Percentiles rank a stretch among this genome's conserved stretches.
phyloP scores from a whole-genome alignment of 30 jellyfish, hydroid and myxozoan species.

The Aurelia coerulea region DNA sequence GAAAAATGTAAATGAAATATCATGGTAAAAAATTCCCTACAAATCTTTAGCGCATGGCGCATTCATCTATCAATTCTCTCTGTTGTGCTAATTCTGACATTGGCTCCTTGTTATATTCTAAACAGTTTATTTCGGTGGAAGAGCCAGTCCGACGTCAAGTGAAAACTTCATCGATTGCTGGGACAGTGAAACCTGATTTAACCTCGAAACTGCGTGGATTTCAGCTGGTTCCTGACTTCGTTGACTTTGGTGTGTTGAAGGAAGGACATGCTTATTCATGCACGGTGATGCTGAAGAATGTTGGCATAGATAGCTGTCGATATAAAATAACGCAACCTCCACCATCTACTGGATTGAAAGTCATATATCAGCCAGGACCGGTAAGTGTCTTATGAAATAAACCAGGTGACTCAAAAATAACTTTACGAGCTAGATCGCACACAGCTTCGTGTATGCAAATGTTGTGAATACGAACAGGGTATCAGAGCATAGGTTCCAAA shows the following conservation, averaged over 20 bases:
- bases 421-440: too few species aligned
- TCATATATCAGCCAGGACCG: slow-evolving; percentile 83
- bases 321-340: slow-evolving; percentile 94
- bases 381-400: slow-evolving; percentile 45
- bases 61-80: too few species aligned
- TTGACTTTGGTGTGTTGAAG: slow-evolving; percentile 86
- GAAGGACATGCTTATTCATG: slow-evolving; percentile 83
- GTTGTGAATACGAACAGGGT: too few species aligned
- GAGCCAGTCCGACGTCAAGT: slow-evolving; percentile 81
- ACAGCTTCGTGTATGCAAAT: too few species aligned
- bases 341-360: slow-evolving; percentile 94
- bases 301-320: slow-evolving; percentile 85
- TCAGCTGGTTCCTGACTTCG: slow-evolving; percentile 72
- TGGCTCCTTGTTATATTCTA: background rate
- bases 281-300: slow-evolving; percentile 80
- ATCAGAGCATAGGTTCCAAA: too few species aligned
- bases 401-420: too few species aligned
- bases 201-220: slow-evolving; percentile 84
- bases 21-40: too few species aligned
- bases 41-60: too few species aligned
- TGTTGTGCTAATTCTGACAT: too few species aligned
- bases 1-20: too few species aligned
- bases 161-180: slow-evolving; percentile 87
- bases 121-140: slow-evolving; percentile 55
- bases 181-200: slow-evolving; percentile 75